Percentiles rank a stretch among this genome's conserved stretches.
These are phyloP conservation scores for Microchrysa polita DNA, from an alignment of 2,888 invertebrate genomes.

Conservation along the genomic window DNA sequence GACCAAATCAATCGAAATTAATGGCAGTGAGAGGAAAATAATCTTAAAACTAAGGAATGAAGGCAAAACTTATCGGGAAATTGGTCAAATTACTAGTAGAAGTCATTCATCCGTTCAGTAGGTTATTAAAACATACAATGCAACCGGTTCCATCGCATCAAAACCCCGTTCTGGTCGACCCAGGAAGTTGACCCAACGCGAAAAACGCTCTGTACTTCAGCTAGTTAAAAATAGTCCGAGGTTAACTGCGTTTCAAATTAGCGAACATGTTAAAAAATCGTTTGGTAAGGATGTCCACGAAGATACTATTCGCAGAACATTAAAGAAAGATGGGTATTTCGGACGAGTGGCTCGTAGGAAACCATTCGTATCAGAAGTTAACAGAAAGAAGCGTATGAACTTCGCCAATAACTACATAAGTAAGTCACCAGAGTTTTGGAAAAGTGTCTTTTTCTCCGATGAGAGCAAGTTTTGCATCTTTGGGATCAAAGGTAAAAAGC, in stretches of 20 bases:
- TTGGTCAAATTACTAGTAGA: background rate
- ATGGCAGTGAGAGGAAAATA: background rate
- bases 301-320: conserved; percentile 2
- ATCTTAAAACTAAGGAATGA: background rate
- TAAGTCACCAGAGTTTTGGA: no score
- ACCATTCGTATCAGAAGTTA: no score
- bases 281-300: conserved; percentile 16
- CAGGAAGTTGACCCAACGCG: no score
- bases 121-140: no score
- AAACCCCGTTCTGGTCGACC: no score
- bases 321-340: background rate
- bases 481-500: background rate
- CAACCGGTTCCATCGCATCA: no score
- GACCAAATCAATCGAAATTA: background rate
- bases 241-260: background rate
- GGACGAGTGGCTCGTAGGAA: background rate
- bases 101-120: no score
- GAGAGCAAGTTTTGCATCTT: background rate
- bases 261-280: background rate
- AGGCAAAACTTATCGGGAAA: conserved; percentile 4
- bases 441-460: background rate
- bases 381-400: no score
- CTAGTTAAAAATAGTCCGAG: no score
- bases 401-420: no score
- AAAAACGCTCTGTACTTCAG: background rate